phyloP scores from a whole-genome alignment of 2,113 vertebrate species.

The Mohoua ochrocephala region DNA sequence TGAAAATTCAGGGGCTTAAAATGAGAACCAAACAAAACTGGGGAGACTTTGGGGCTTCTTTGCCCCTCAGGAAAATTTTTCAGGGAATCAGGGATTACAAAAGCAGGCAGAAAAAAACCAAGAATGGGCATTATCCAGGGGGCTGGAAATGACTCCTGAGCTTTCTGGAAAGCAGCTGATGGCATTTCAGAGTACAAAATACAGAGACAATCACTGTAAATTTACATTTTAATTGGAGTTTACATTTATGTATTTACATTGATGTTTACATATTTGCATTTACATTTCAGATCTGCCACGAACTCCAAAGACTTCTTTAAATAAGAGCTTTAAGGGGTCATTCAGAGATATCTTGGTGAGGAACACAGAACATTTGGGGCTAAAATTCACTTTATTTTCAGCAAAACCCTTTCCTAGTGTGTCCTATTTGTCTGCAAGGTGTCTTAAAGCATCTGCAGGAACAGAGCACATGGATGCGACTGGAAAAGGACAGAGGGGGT shows the following conservation, averaged over 20 bases:
- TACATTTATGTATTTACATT: not conserved
- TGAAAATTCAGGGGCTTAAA: not conserved
- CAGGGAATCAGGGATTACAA: not conserved
- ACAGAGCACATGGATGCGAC: not conserved
- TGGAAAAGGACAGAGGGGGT: not conserved
- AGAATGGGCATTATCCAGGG: not conserved
- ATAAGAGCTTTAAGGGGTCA: not conserved
- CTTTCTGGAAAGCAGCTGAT: not conserved
- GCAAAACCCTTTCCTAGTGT: not conserved
- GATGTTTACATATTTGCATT: not conserved
- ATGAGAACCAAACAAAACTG: not conserved
- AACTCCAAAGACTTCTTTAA: not conserved
- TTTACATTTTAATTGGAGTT: not conserved
- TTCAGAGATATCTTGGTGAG: not conserved
- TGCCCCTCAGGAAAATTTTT: not conserved
- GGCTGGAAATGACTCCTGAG: not conserved
- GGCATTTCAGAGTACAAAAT: not conserved
- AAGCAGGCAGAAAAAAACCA: not conserved
- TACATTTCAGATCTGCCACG: not conserved
- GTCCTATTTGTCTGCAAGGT: not conserved
- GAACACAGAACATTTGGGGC: fast-evolving
- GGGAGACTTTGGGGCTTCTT: not conserved
- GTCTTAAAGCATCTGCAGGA: not conserved
- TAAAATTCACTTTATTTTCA: not conserved
- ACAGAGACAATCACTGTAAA: not conserved